Evolutionary conservation across 2,113 vertebrate genomes (phyloP).

Genomic region (Aplodontia rufa): DNA sequence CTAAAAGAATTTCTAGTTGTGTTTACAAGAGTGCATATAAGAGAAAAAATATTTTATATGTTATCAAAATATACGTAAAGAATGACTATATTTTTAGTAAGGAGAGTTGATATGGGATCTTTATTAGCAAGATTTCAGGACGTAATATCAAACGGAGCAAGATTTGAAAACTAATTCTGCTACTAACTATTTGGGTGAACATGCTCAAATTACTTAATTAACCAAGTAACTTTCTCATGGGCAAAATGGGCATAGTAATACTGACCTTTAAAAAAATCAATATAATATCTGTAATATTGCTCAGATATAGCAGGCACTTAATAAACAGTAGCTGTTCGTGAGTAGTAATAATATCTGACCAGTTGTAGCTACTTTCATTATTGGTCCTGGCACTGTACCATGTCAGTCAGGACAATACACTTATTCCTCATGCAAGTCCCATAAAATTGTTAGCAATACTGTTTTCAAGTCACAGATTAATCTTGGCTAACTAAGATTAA

Average conservation of each 20-base stretch:
- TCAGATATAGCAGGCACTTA: not conserved
- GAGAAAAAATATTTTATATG: not conserved
- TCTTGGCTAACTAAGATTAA: not conserved
- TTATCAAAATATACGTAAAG: not conserved
- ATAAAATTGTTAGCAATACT: not conserved
- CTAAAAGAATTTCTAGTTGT: conserved; percentile 6
- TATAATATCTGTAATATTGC: not conserved
- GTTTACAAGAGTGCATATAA: not conserved
- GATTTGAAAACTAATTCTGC: conserved; percentile 6
- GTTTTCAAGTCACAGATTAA: conserved; percentile 23
- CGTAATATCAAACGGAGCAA: not conserved
- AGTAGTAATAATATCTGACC: not conserved
- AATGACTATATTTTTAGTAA: not conserved
- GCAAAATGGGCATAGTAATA: not conserved
- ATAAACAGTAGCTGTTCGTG: not conserved
- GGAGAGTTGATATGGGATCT: not conserved
- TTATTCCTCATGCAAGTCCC: not conserved
- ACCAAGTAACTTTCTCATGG: not conserved
- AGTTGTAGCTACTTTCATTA: not conserved
- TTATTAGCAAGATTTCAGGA: not conserved
- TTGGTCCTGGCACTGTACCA: not conserved
- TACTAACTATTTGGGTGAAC: not conserved
- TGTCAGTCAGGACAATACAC: not conserved
- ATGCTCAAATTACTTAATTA: not conserved
- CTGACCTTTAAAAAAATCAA: not conserved